Conservation (phyloP, 2,113 vertebrate genomes). For the Chiloscyllium plagiosum region DNA sequence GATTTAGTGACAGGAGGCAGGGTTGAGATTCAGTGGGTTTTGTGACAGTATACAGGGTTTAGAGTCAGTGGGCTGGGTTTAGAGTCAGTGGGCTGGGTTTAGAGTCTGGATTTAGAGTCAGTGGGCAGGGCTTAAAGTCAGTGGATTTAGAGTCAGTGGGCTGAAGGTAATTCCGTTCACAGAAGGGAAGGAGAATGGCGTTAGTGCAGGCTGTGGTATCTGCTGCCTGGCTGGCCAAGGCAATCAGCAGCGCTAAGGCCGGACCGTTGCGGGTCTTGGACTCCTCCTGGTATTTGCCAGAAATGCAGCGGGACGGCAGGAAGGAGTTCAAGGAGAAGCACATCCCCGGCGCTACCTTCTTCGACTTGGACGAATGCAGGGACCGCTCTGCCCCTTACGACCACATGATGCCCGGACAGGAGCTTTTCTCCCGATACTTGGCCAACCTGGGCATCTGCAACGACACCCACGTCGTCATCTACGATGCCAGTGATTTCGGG, state of each 20-base stretch:
- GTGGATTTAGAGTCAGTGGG: too few relatives aligned
- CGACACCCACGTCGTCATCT: conserved; percentile 80
- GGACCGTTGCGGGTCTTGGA: conserved; percentile 67
- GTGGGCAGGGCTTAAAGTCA: too few relatives aligned
- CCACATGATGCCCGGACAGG: conserved; percentile 74
- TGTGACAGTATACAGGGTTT: too few relatives aligned
- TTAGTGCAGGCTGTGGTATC: conserved; percentile 67
- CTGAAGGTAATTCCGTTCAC: neutral
- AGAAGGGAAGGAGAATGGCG: neutral
- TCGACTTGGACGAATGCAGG: conserved; percentile 78
- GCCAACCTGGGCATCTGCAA: conserved; percentile 71
- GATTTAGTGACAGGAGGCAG: too few relatives aligned
- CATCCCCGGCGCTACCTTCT: conserved; percentile 75
- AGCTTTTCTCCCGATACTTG: conserved; percentile 67
- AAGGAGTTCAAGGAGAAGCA: conserved; percentile 72
- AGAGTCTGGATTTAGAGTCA: too few relatives aligned
- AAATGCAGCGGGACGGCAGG: conserved; percentile 62
- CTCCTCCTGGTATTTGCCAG: conserved; percentile 81
- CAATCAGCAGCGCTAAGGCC: conserved; percentile 49
- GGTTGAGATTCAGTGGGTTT: too few relatives aligned
- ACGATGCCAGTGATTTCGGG: conserved; percentile 81
- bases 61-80: too few relatives aligned
- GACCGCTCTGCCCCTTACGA: conserved; percentile 69
- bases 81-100: too few relatives aligned
- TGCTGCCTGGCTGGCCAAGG: conserved; percentile 74